These are phyloP conservation scores for Drosophila anceps DNA, from an alignment of 2,888 invertebrate species.

Conservation along the genomic window DNA sequence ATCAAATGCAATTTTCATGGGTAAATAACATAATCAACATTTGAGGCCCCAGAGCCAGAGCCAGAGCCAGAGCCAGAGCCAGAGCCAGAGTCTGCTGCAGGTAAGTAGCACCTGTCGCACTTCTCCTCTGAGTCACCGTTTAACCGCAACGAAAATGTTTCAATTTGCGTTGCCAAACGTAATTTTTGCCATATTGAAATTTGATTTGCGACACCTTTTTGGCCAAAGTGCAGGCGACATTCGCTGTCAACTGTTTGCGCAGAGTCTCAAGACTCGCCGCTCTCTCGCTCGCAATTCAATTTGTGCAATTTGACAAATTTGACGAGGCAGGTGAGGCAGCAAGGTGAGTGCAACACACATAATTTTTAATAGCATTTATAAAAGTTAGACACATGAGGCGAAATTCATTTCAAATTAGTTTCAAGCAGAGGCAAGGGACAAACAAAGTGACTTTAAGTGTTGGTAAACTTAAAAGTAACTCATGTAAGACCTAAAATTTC, in stretches of 20 bases:
- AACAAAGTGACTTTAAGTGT: background rate
- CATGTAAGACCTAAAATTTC: background rate
- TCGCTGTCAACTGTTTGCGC: conserved; percentile 61
- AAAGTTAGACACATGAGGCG: conserved; percentile 1
- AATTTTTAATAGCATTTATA: conserved; percentile 70
- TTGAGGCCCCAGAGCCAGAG: conserved; percentile 7
- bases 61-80: background rate
- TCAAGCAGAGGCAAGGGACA: background rate
- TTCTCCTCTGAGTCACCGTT: background rate
- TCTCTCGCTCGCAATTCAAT: conserved; percentile 40
- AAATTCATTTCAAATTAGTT: conserved; percentile 31
- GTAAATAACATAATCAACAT: conserved; percentile 76
- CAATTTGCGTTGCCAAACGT: conserved; percentile 61
- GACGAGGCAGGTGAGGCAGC: conserved; percentile 45
- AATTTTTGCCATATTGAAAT: conserved; percentile 72
- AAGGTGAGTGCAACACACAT: conserved; percentile 35
- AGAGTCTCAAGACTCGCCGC: background rate
- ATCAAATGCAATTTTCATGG: conserved; percentile 77
- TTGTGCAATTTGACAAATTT: conserved; percentile 69
- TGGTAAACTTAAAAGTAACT: conserved; percentile 7
- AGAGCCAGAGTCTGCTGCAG: conserved; percentile 1
- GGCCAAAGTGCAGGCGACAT: conserved; percentile 62
- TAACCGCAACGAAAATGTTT: conserved; percentile 62
- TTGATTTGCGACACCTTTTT: conserved; percentile 57
- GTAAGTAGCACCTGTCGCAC: conserved; percentile 6